Percentiles rank a stretch among this genome's conserved stretches.
Evolutionary conservation across 2,888 invertebrate species (phyloP).

Genomic region (Drosophila recens): DNA sequence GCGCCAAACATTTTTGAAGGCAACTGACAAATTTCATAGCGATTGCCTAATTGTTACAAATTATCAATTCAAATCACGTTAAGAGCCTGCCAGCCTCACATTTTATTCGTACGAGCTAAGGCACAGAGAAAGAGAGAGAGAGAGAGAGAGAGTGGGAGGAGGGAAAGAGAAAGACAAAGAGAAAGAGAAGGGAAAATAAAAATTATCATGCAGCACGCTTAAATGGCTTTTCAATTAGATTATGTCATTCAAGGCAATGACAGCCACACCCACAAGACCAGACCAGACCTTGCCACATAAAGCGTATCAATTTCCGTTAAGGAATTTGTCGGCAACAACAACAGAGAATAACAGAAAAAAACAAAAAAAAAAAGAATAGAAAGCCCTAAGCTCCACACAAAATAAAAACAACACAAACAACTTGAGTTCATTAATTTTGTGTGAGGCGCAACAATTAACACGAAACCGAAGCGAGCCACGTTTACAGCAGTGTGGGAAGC

Average conservation of each 20-base stretch:
- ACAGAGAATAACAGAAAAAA: constrained; percentile 10
- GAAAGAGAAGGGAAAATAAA: constrained; percentile 35
- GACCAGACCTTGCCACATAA: constrained; percentile 29
- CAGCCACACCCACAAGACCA: constrained; percentile 26
- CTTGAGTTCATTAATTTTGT: constrained; percentile 79
- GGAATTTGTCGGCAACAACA: constrained; percentile 58
- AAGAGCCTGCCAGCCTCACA: constrained; percentile 34
- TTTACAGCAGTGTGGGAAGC: neutral
- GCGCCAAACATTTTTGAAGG: constrained; percentile 40
- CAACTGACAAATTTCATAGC: constrained; percentile 54
- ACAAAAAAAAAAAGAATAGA: constrained; percentile 11
- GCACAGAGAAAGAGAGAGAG: neutral
- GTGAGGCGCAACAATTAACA: constrained; percentile 81
- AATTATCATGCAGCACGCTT: constrained; percentile 81
- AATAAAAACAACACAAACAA: constrained; percentile 73
- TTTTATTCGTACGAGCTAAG: neutral
- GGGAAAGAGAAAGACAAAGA: neutral
- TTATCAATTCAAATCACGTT: constrained; percentile 81
- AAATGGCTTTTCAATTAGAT: constrained; percentile 81
- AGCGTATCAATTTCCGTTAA: constrained; percentile 79
- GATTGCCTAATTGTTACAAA: constrained; percentile 71
- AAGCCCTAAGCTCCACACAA: constrained; percentile 32
- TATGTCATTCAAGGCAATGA: constrained; percentile 76
- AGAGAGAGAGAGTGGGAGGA: neutral
- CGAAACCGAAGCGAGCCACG: constrained; percentile 63